A percentile compares a stretch with the other conserved stretches of the same genome.
phyloP scores from a whole-genome alignment of 2,797 vertebrate genomes.

The Sebastes minor region DNA sequence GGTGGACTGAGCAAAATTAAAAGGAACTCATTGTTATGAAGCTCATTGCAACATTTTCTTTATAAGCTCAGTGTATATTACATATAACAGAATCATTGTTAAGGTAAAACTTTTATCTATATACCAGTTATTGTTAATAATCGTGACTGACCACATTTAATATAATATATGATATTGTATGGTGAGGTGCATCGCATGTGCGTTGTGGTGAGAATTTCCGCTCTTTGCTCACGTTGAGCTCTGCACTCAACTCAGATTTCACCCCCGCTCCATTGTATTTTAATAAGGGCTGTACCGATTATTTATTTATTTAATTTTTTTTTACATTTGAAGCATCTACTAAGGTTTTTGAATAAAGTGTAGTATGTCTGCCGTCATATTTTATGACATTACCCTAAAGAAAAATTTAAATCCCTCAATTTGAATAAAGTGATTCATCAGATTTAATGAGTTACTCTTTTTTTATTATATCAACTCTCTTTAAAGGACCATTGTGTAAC shows the following conservation, averaged over 20 bases:
- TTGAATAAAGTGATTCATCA: background rate
- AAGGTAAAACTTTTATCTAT: background rate
- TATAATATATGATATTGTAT: background rate
- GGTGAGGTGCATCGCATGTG: background rate
- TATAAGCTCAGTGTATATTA: no score
- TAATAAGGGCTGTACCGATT: background rate
- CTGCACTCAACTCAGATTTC: background rate
- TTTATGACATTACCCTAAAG: background rate
- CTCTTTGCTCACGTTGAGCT: background rate
- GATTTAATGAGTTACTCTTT: background rate
- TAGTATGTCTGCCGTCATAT: background rate
- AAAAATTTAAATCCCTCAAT: background rate
- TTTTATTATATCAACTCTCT: no score
- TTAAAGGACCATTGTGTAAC: no score
- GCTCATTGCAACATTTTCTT: no score
- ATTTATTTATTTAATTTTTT: background rate
- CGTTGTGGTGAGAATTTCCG: rapidly evolving
- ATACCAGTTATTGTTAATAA: background rate
- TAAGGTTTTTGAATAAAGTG: background rate
- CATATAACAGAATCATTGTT: background rate
- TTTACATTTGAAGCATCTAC: background rate
- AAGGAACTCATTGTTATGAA: background rate
- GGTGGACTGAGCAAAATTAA: background rate
- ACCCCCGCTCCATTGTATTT: background rate
- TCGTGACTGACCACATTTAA: no score